Evolutionary conservation across 2,888 invertebrate genomes (phyloP), one percentile per base, ranked within the genome.

Genomic region (Pandemis corylana): DNA sequence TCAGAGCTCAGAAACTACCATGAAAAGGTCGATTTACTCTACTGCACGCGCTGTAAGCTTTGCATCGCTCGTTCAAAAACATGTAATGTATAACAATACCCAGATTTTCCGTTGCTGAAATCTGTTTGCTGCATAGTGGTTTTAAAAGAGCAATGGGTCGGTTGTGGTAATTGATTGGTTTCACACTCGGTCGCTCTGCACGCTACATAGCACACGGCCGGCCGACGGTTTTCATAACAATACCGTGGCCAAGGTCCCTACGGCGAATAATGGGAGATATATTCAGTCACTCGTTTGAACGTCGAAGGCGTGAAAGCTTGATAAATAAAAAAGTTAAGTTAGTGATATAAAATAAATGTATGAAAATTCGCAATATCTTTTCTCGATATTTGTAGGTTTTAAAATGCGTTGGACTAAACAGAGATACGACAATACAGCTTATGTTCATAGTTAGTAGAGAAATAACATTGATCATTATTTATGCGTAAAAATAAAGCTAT

Each of bases 91-190:
- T 28, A 3, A 59, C 13, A 56, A 56, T 56, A 51, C n/a, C 20
- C 7, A 59, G 28, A 12, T 62, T 61, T 36, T 36, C 41, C 64
- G 10, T 59, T 44, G 12, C 2, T 49, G 44, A 42, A 53, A 7
- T 71, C 61, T 13, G 56, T 12, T 28, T 15, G 13, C 41, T 46
- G 46, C 56, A 64, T 15, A 41, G 49, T 61, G 66, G 62, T 70
- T 70, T 67, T 62, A 66, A 67, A 71, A 63, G 66, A 66, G 70
- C 65, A 42, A 51, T 62, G 76, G 77, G 76, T 36, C 77, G 76
- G 76, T 76, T 78, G 77, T 75, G 76, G 80, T 85, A 86, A 87
- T 85, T 85, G 86, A 89, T 87, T 83, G 82, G 82, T 81, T 86
- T 87, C 83, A 85, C 88, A 84, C 81, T 82, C 81, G 80, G 80